Conservation (phyloP, 2,888 invertebrate species). For the Lepidocyrtinus sp. region DNA sequence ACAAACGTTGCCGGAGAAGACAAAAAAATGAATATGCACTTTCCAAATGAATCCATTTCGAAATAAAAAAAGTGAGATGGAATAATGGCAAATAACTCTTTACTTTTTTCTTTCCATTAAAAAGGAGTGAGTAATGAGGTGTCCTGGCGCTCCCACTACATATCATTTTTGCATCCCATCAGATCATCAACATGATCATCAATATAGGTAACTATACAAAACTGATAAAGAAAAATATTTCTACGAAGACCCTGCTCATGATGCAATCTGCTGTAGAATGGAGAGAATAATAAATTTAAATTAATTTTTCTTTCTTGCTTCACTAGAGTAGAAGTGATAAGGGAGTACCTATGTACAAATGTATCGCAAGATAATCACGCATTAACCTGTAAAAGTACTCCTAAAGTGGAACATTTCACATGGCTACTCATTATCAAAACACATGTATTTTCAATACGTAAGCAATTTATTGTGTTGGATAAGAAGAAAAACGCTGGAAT, state of each 20-base stretch:
- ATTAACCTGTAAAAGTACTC: no score
- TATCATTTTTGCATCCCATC: neutral
- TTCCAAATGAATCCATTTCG: neutral
- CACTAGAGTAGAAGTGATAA: no score
- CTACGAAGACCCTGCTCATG: neutral
- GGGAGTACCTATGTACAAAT: no score
- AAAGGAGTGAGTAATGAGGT: neutral
- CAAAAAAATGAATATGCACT: constrained; percentile 10
- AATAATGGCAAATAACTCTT: no score
- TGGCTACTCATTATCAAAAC: neutral
- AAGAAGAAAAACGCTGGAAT: neutral
- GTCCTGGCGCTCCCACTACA: neutral
- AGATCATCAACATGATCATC: no score
- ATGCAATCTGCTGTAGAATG: neutral
- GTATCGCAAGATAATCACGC: no score
- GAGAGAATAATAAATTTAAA: neutral
- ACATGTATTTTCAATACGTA: neutral
- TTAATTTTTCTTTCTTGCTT: neutral
- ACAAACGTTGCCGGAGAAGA: constrained; percentile 6
- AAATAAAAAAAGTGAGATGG: neutral
- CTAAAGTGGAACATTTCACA: no score
- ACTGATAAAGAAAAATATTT: no score
- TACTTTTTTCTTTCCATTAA: no score
- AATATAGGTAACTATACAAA: no score
- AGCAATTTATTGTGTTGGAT: constrained; percentile 6